Evolutionary conservation across 2,888 invertebrate species (phyloP).

Genomic region (Tanytarsus gracilentus): DNA sequence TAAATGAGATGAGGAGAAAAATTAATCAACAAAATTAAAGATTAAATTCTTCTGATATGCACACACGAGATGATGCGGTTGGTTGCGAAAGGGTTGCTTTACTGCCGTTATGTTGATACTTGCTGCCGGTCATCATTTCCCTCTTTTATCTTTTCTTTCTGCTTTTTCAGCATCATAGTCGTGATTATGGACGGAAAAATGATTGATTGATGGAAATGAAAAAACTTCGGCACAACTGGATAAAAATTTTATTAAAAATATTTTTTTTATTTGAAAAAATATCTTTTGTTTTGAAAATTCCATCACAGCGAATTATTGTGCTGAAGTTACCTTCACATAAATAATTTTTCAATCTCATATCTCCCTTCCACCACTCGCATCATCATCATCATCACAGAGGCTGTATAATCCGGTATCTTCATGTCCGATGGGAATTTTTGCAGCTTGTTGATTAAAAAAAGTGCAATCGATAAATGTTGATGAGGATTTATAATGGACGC

Average conservation of each 20-base stretch:
- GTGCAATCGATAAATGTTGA: neutral
- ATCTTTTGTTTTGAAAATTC: too few species aligned
- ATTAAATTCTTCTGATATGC: neutral
- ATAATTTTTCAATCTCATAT: neutral
- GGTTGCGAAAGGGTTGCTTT: constrained; percentile 2
- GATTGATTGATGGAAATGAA: too few species aligned
- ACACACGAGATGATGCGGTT: neutral
- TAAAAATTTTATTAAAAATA: too few species aligned
- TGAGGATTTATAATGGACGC: neutral
- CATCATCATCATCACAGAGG: neutral
- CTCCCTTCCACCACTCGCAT: neutral
- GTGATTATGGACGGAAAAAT: too few species aligned
- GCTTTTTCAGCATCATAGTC: too few species aligned
- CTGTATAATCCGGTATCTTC: neutral
- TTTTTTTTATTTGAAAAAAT: too few species aligned
- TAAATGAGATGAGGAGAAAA: neutral
- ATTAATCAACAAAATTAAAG: constrained; percentile 12
- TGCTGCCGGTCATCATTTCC: too few species aligned
- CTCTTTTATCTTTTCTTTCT: too few species aligned
- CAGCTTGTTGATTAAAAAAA: neutral
- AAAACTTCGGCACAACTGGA: too few species aligned
- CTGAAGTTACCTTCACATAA: too few species aligned
- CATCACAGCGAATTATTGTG: too few species aligned
- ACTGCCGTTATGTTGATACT: too few species aligned
- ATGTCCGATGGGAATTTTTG: neutral